Conservation (phyloP, 1,140 invertebrate genomes). For the Micrasema longulum region DNA sequence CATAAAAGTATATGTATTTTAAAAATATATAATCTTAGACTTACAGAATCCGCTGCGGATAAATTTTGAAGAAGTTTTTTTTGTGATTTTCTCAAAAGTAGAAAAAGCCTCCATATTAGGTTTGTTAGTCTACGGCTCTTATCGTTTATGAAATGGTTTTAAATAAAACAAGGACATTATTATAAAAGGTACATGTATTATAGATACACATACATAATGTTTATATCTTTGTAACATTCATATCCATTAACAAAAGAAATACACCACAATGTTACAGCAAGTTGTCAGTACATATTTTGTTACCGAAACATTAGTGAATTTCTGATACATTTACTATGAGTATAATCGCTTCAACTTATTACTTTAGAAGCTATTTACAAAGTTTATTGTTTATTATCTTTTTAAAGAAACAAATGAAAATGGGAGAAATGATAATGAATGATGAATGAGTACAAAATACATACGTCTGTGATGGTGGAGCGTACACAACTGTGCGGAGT, state of each 20-base stretch:
- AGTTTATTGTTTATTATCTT: conserved; percentile 36
- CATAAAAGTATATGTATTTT: no score
- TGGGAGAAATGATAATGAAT: conserved; percentile 9
- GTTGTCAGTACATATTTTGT: conserved; percentile 30
- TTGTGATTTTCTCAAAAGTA: no score
- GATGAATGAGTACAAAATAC: conserved; percentile 33
- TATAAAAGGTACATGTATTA: conserved; percentile 54
- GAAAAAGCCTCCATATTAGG: no score
- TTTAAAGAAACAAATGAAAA: neutral
- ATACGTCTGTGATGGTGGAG: conserved; percentile 13
- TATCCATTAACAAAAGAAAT: conserved; percentile 37
- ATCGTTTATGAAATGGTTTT: neutral
- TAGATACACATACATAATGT: conserved; percentile 50
- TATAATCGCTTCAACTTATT: conserved; percentile 19
- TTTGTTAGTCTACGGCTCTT: no score
- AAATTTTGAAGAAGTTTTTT: no score
- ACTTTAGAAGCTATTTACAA: conserved; percentile 43
- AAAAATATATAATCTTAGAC: no score
- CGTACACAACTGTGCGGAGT: neutral
- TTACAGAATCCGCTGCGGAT: no score
- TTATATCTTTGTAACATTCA: conserved; percentile 48
- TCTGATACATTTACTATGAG: conserved; percentile 14
- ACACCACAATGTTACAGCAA: conserved; percentile 26
- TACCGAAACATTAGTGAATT: conserved; percentile 19
- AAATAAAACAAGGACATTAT: conserved; percentile 15